Evolutionary conservation across 2,888 invertebrate genomes (phyloP).

Genomic region (Cancer borealis): DNA sequence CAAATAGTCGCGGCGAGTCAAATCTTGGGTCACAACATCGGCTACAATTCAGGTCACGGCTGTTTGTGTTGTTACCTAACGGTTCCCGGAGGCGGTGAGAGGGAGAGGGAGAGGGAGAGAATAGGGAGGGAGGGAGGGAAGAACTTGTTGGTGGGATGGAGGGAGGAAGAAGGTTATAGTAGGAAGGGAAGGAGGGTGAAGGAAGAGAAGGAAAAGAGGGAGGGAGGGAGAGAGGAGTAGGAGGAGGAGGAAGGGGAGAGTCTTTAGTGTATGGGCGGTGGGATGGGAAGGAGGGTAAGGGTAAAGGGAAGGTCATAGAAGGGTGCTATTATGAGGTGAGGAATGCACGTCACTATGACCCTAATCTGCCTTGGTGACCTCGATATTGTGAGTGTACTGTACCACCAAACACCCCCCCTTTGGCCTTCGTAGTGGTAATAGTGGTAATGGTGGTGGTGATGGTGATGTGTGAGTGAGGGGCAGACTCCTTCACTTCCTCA

Average conservation of each 20-base stretch:
- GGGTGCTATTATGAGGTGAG: conserved; percentile 13
- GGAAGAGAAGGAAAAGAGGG: neutral
- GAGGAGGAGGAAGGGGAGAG: neutral
- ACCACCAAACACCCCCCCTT: neutral
- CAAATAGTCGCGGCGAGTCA: neutral
- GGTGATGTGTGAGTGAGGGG: neutral
- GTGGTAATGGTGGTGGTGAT: neutral
- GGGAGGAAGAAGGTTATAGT: neutral
- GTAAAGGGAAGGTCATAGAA: neutral
- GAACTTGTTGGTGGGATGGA: neutral
- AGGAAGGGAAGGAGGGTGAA: neutral
- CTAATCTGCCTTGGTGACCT: neutral
- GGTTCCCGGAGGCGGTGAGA: conserved; percentile 17
- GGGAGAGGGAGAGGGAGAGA: neutral
- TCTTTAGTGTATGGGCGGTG: conserved; percentile 6
- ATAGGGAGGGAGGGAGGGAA: neutral
- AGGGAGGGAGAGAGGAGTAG: neutral
- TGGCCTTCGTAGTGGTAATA: neutral
- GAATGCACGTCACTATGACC: neutral
- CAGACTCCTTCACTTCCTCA: neutral
- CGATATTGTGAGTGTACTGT: neutral
- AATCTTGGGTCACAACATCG: conserved; percentile 49
- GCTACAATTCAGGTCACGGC: conserved; percentile 53
- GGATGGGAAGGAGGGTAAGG: neutral
- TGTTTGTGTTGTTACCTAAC: conserved; percentile 61